These are phyloP conservation scores for Caracal caracal DNA, from an alignment of 2,113 vertebrate genomes.

Conservation along the genomic window DNA sequence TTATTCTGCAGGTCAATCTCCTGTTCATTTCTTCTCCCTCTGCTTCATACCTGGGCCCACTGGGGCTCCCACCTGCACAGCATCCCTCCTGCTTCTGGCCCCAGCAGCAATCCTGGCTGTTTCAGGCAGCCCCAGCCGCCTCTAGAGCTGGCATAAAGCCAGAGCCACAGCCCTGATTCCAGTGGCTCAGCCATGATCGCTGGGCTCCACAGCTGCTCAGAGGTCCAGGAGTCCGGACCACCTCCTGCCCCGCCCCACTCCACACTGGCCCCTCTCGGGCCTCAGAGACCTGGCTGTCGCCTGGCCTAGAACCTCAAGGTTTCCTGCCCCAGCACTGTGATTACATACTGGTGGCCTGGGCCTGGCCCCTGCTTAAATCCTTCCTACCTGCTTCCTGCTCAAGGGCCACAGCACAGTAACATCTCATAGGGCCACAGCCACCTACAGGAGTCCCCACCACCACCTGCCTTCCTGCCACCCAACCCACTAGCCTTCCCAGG, in stretches of 20 bases:
- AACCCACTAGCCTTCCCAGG: not conserved
- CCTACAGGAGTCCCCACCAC: not conserved
- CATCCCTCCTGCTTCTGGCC: not conserved
- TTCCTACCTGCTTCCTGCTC: not conserved
- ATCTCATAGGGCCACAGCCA: not conserved
- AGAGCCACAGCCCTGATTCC: too few species aligned
- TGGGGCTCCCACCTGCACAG: not conserved
- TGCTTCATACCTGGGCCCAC: not conserved
- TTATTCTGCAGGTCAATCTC: not conserved
- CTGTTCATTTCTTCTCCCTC: not conserved
- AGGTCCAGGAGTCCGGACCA: too few species aligned
- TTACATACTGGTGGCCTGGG: not conserved
- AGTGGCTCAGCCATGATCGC: not conserved
- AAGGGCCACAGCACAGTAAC: not conserved
- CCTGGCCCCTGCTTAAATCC: not conserved
- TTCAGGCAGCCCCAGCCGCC: not conserved
- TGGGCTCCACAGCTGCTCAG: not conserved
- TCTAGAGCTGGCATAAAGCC: not conserved
- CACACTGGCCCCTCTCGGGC: not conserved
- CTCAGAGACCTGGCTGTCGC: not conserved
- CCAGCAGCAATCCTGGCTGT: not conserved
- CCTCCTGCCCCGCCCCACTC: not conserved
- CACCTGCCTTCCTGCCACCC: not conserved
- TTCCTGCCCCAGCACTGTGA: not conserved
- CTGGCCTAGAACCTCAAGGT: not conserved